Evolutionary conservation across 2,797 vertebrate species (phyloP), one percentile per base, ranked within the genome.

Genomic region (Eleutherodactylus coqui): DNA sequence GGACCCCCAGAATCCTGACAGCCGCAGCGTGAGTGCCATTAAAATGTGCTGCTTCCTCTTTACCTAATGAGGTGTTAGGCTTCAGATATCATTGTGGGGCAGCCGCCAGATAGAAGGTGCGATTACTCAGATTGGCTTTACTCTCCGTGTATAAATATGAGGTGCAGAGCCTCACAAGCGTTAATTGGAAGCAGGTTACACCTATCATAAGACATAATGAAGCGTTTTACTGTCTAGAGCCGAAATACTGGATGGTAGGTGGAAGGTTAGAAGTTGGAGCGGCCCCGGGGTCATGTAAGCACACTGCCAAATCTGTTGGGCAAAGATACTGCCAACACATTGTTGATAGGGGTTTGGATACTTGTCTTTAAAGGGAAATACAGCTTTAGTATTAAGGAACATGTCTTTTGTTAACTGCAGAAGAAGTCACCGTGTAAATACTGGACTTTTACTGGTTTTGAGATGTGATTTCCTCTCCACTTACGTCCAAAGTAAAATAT

Each of bases 1-100:
- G 64, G 77, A 79, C 77, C 34, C 43, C 79, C n/a, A 34, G 79
- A 81, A 67, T 81, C 58, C 79, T 79, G 78, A 45, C 78, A 36
- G 41, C 21, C 36, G 27, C 16, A 4, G 55, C 16, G 34, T 41
- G 58, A 16, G 58, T 60, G 21, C 78, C 27, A 47, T 67, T 43
- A n/a, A 32, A 14, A 81, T 64, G 41, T 67, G 79, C 41, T 67
- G 79, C 41, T 24, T 7, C 29, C 9, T 17, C 34, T 7, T 45
- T 64, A 45, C 79, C 43, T 81, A 81, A 81, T 81, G 79, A 81
- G 79, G 34, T 49, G 41, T 67, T 69, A 16, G 13, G 29, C 29
- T 51, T 36, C 27, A 51, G 32, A 47, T n/a, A 51, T 34, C 0
- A 24, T n/a, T 81, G 69, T 49, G 21, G 21, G 29, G 32, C 43